phyloP scores from a whole-genome alignment of 2,888 invertebrate genomes.

The Phyllotreta striolata region DNA sequence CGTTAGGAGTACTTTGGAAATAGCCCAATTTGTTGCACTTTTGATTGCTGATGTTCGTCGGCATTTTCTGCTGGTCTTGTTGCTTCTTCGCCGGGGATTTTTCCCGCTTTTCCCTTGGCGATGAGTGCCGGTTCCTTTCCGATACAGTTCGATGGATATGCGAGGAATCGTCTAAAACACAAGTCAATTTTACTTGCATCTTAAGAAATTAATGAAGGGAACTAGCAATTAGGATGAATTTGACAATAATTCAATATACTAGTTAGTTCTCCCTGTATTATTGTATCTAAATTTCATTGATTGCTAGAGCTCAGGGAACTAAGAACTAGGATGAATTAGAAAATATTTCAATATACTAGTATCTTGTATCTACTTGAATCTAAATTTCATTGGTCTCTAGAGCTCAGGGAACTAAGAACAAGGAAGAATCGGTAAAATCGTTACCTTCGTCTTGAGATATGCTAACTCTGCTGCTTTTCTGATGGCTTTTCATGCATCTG shows the following conservation, averaged over 20 bases:
- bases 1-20: conserved; percentile 70
- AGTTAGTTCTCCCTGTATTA: too few species aligned
- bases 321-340: too few species aligned
- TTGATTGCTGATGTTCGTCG: conserved; percentile 55
- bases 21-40: conserved; percentile 62
- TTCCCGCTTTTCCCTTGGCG: conserved; percentile 52
- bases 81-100: conserved; percentile 51
- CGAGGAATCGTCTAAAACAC: conserved; percentile 52
- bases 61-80: conserved; percentile 42
- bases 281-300: too few species aligned
- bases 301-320: too few species aligned
- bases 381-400: not conserved
- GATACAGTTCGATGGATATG: conserved; percentile 59
- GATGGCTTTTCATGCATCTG: conserved; percentile 57
- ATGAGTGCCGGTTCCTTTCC: conserved; percentile 56
- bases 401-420: too few species aligned
- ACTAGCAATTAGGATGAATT: too few species aligned
- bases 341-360: too few species aligned
- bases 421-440: too few species aligned
- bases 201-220: too few species aligned
- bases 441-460: conserved; percentile 56
- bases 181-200: not conserved
- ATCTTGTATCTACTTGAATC: too few species aligned
- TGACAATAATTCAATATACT: too few species aligned
- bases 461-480: conserved; percentile 54